Conservation (phyloP, 2,888 invertebrate genomes). For the Pocota personata region DNA sequence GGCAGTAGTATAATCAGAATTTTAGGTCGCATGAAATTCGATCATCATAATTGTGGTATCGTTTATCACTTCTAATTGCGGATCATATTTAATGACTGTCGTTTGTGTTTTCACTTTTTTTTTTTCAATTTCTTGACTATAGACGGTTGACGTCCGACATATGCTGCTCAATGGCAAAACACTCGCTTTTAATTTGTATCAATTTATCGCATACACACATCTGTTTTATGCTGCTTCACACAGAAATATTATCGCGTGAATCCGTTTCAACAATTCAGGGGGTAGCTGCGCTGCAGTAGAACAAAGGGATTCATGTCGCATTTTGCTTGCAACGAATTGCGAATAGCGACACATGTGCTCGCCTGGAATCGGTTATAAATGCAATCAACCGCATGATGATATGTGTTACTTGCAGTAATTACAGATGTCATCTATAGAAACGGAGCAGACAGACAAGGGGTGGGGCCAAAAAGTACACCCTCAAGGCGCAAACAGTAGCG, state of each 20-base stretch:
- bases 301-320: constrained; percentile 42
- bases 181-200: constrained; percentile 60
- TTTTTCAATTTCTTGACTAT: not conserved
- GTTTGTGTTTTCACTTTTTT: constrained; percentile 18
- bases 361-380: constrained; percentile 51
- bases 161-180: constrained; percentile 2
- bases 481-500: not conserved
- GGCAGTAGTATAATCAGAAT: not conserved
- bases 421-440: constrained; percentile 21
- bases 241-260: constrained; percentile 54
- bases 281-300: constrained; percentile 26
- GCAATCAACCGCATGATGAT: constrained; percentile 60
- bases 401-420: constrained; percentile 51
- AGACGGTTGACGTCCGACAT: not conserved
- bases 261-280: constrained; percentile 38
- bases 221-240: constrained; percentile 18
- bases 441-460: not conserved
- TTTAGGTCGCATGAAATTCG: constrained; percentile 47
- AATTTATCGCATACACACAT: constrained; percentile 57
- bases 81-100: constrained; percentile 14
- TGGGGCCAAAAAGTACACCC: not conserved
- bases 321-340: constrained; percentile 8
- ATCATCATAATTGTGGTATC: constrained; percentile 26
- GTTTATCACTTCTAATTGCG: constrained; percentile 39
- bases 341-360: constrained; percentile 15